Evolutionary conservation across 2,113 vertebrate species (phyloP), one percentile per base, ranked within the genome.

Genomic region (Mormoops blainvillei): DNA sequence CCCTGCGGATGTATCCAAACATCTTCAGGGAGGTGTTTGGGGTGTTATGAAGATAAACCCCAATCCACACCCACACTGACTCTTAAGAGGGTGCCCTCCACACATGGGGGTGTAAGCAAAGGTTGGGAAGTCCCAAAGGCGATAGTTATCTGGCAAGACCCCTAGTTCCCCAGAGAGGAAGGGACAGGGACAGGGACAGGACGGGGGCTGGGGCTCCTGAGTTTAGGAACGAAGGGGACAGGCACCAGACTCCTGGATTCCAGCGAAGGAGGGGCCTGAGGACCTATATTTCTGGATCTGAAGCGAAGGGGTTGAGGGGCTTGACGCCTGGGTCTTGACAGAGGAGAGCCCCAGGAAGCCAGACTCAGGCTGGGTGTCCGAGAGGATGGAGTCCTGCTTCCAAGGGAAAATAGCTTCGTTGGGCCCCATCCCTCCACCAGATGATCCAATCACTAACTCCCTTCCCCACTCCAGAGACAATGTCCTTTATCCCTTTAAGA

Each of bases 81-180:
- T 14, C 33, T 88, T 63, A 43, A 76, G 56, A 76, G 58, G 38
- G 45, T 88, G 20, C 48, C 31, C 98, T 98, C 13, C 98, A 97
- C 86, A 19, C 22, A 5, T 7, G 26, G 22, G 33, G 31, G 73
- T 48, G 48, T 43, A 14, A 13, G n/a, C 20, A 19, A 82, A 58
- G 36, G 13, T 33, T 10, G 45, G 97, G 98, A 78, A 98, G 97
- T 6, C 98, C 98, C 97, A 86, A 58, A 97, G 99, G 88, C 98
- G 98, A 9, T 10, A 71, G 58, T 48, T 38, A 38, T 16, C 38
- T 78, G 98, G 94, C 98, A 98, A 54, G 45, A 31, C 45, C 24
- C 65, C 90, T 1, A 96, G 96, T 0, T 98, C 98, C 98, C 95
- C 96, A 61, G 74, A 93, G 78, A 41, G n/a, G 28, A 73, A 65